Percentiles rank a stretch among this genome's conserved stretches.
Evolutionary conservation across 2,113 vertebrate species (phyloP).

Genomic region (Saguinus imperator): DNA sequence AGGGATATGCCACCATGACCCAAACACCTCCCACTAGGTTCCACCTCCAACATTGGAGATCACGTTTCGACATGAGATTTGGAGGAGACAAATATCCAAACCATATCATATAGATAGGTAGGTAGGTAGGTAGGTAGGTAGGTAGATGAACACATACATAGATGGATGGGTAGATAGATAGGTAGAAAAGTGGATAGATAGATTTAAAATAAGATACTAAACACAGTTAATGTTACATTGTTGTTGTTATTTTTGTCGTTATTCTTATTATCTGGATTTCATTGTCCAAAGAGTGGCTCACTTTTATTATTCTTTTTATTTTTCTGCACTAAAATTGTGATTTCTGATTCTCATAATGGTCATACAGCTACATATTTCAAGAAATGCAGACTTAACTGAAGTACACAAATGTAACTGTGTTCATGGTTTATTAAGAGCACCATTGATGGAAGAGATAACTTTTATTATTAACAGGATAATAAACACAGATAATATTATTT

Average conservation of each 20-base stretch:
- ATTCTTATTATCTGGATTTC: neutral
- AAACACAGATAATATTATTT: neutral
- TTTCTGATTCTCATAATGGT: neutral
- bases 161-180: neutral
- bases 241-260: neutral
- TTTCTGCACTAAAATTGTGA: neutral
- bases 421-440: neutral
- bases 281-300: neutral
- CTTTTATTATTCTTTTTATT: neutral
- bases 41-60: no score
- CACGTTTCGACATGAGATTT: no score
- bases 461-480: neutral
- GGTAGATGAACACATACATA: neutral
- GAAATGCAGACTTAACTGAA: constrained; percentile 20
- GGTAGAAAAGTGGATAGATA: neutral
- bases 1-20: no score
- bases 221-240: neutral
- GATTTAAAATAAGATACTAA: constrained; percentile 2
- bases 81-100: no score
- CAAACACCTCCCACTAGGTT: no score
- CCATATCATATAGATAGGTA: no score
- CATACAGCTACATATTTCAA: neutral
- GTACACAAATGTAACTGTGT: neutral
- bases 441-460: neutral
- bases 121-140: no score